Evolutionary conservation across 2,113 vertebrate species (phyloP).

Genomic region (Lagopus muta): DNA sequence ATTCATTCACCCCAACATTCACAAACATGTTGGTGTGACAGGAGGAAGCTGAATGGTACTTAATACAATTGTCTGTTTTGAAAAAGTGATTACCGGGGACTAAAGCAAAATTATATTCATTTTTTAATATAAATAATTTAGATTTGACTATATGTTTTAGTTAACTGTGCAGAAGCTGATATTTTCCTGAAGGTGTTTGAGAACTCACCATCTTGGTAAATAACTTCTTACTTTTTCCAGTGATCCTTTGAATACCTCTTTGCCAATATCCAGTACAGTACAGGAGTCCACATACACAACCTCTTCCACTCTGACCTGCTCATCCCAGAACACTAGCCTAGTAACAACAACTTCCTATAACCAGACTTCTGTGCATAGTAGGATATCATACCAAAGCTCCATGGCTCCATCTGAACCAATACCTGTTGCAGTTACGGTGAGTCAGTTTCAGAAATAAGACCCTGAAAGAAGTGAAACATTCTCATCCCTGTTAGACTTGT

Average conservation of each 20-base stretch:
- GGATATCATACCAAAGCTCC: slow-evolving; percentile 80
- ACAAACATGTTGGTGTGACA: background rate
- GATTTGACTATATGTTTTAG: background rate
- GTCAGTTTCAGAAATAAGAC: background rate
- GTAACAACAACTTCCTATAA: slow-evolving; percentile 77
- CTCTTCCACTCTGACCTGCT: slow-evolving; percentile 77
- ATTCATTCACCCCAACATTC: too few species aligned
- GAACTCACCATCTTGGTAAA: background rate
- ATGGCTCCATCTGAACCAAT: slow-evolving; percentile 55
- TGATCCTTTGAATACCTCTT: slow-evolving; percentile 82
- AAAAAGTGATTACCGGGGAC: background rate
- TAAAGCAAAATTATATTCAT: background rate
- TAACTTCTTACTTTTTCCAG: slow-evolving; percentile 72
- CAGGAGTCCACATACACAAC: slow-evolving; percentile 78
- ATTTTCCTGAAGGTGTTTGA: background rate
- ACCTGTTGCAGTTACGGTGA: slow-evolving; percentile 69
- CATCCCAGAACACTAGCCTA: slow-evolving; percentile 74
- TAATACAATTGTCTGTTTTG: background rate
- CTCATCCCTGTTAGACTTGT: background rate
- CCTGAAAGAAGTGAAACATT: background rate
- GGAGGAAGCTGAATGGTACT: background rate
- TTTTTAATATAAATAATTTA: background rate
- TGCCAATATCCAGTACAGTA: slow-evolving; percentile 79
- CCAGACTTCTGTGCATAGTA: slow-evolving; percentile 77
- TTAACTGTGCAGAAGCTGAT: background rate